Evolutionary conservation across 2,797 vertebrate species (phyloP).

Genomic region (Mus spretus): DNA sequence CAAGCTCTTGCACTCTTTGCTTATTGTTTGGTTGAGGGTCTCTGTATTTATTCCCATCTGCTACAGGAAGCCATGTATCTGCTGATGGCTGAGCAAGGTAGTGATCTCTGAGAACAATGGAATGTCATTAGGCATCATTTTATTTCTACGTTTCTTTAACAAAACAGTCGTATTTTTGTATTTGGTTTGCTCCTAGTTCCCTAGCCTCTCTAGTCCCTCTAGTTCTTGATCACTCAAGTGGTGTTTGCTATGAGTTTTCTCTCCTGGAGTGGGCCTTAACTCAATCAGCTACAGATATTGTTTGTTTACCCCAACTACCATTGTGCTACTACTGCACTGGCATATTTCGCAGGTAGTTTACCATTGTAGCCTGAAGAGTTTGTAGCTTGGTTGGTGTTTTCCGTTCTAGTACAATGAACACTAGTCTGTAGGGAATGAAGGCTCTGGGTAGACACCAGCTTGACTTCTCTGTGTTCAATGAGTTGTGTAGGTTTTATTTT

Average conservation of each 20-base stretch:
- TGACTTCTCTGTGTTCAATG: background rate
- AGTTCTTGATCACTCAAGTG: background rate
- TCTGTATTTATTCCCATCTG: background rate
- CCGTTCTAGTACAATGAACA: background rate
- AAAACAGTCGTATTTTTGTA: too few species aligned
- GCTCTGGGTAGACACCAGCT: background rate
- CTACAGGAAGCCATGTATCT: background rate
- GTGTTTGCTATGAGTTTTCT: background rate
- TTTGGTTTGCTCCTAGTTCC: background rate
- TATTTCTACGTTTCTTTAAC: background rate
- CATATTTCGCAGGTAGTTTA: background rate
- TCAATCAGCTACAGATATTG: background rate
- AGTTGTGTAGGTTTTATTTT: background rate
- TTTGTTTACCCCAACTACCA: too few species aligned
- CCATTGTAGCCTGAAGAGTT: background rate
- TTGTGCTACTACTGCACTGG: background rate
- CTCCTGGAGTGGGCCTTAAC: background rate
- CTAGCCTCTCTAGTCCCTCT: background rate
- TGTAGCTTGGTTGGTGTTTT: background rate
- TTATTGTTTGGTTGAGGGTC: too few species aligned
- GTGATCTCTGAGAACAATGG: background rate
- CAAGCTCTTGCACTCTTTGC: background rate
- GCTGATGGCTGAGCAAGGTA: background rate
- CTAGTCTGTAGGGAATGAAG: background rate
- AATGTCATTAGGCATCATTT: background rate